phyloP scores from a whole-genome alignment of 2,113 vertebrate genomes.

The Canis aureus region DNA sequence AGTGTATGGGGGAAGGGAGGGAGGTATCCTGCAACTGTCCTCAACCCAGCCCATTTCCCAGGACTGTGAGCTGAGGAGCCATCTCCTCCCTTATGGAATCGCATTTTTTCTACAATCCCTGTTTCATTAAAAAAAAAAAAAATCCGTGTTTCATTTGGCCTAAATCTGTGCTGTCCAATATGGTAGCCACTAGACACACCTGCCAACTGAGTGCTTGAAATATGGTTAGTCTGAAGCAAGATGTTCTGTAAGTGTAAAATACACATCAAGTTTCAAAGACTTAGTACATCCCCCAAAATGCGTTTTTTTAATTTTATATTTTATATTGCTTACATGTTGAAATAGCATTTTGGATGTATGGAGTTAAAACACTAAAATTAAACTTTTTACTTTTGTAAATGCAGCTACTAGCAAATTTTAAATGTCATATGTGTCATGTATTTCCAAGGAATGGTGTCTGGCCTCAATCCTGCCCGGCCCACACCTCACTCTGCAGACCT shows the following conservation, averaged over 20 bases:
- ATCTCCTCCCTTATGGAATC: not conserved
- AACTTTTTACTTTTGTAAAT: not conserved
- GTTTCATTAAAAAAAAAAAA: not conserved
- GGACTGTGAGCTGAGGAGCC: not conserved
- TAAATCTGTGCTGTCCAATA: not conserved
- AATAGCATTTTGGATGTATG: not conserved
- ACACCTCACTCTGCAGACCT: not conserved
- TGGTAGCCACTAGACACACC: not conserved
- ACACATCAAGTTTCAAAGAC: not conserved
- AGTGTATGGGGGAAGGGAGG: not conserved
- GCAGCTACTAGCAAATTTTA: not conserved
- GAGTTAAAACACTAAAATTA: not conserved
- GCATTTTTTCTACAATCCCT: not conserved
- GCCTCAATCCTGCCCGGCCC: not conserved
- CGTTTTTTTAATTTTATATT: not conserved
- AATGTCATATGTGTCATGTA: not conserved
- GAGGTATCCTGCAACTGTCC: not conserved
- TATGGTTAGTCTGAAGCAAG: not conserved
- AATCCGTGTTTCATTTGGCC: not conserved
- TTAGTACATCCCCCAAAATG: not conserved
- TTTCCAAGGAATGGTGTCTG: not conserved
- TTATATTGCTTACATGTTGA: not conserved
- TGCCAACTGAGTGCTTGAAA: not conserved
- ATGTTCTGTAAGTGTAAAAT: not conserved
- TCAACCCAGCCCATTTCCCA: not conserved